phyloP scores from a whole-genome alignment of 2,888 invertebrate species.

The Cephus pygmeus region DNA sequence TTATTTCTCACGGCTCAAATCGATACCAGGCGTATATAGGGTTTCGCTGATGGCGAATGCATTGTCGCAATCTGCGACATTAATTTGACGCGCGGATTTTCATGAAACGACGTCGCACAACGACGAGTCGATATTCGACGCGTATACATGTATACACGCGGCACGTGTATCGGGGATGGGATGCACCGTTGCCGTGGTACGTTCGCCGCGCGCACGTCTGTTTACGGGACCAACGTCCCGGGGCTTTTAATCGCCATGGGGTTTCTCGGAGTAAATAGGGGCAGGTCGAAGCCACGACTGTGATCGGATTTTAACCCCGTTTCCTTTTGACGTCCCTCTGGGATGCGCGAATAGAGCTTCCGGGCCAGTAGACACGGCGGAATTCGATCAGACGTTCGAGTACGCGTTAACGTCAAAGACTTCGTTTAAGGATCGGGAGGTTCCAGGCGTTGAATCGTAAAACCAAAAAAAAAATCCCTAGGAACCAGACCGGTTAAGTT shows the following conservation, averaged over 20 bases:
- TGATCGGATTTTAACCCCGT: not conserved
- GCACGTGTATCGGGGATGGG: no score
- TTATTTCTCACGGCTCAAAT: not conserved
- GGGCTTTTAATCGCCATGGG: not conserved
- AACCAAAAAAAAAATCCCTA: not conserved
- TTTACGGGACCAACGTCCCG: not conserved
- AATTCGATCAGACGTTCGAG: not conserved
- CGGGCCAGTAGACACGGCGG: not conserved
- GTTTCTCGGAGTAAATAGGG: not conserved
- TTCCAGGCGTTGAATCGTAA: not conserved
- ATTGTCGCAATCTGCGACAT: not conserved
- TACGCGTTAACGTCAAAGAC: not conserved
- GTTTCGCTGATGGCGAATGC: not conserved
- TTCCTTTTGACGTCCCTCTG: not conserved
- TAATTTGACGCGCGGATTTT: not conserved
- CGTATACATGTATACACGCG: not conserved
- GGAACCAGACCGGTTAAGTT: not conserved
- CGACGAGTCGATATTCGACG: not conserved
- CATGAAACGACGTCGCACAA: not conserved
- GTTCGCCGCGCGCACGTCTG: no score
- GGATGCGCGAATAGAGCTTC: not conserved
- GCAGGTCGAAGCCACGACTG: not conserved
- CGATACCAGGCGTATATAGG: not conserved
- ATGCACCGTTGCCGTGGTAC: not conserved
- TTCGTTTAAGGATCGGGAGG: not conserved